phyloP scores from a whole-genome alignment of 2,113 vertebrate genomes.

The Capreolus pygargus region DNA sequence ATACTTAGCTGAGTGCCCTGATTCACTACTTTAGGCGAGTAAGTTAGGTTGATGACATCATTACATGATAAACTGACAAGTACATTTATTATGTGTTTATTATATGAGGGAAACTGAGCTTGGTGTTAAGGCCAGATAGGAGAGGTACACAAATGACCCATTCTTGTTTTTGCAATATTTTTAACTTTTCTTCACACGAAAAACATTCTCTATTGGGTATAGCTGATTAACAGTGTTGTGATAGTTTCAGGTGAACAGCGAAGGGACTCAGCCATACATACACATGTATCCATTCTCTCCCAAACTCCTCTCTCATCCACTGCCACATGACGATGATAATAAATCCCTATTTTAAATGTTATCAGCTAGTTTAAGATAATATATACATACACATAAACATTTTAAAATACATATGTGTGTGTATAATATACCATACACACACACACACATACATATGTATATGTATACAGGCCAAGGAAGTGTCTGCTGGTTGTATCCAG shows the following conservation, averaged over 20 bases:
- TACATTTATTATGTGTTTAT: not conserved
- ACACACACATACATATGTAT: not conserved
- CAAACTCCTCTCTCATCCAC: not conserved
- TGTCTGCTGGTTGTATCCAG: not conserved
- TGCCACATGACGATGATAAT: not conserved
- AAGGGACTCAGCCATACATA: not conserved
- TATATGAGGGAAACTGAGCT: not conserved
- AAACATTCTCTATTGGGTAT: not conserved
- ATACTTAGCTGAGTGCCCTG: not conserved
- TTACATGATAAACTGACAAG: not conserved
- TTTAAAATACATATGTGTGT: not conserved
- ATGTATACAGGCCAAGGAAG: not conserved
- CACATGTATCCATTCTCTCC: not conserved
- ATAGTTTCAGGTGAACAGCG: not conserved
- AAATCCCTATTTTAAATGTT: not conserved
- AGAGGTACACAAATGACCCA: not conserved
- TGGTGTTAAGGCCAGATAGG: not conserved
- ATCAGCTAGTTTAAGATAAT: not conserved
- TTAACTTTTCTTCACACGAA: not conserved
- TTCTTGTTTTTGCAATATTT: not conserved
- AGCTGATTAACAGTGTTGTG: not conserved
- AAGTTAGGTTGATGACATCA: not conserved
- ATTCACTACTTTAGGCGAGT: not conserved
- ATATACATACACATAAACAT: not conserved
- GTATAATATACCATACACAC: not conserved